A percentile compares a stretch with the other conserved stretches of the same genome.
Conservation (phyloP, 2,888 invertebrate genomes). For the Tenthredo mesomela region DNA sequence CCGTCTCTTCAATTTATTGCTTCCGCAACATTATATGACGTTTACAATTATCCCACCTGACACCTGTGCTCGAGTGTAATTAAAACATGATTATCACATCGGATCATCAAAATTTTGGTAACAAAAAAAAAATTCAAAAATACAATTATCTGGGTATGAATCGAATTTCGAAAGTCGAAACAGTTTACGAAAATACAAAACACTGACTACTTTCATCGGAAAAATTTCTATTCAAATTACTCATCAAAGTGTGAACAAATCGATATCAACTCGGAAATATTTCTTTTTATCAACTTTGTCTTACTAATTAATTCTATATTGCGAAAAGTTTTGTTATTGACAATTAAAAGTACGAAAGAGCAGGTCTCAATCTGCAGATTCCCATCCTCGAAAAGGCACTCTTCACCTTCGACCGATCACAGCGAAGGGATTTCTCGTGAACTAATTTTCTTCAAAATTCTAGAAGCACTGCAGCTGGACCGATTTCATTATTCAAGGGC, state of each 20-base stretch:
- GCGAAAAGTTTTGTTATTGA: not conserved
- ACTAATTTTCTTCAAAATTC: not conserved
- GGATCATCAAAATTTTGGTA: not conserved
- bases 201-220: too few species aligned
- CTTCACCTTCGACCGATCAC: too few species aligned
- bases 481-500: not conserved
- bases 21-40: not conserved
- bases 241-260: not conserved
- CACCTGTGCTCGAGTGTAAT: not conserved
- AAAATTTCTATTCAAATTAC: not conserved
- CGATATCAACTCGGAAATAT: too few species aligned
- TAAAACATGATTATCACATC: not conserved
- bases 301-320: not conserved
- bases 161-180: not conserved
- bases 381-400: not conserved
- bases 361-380: not conserved
- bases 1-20: not conserved
- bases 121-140: not conserved
- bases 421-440: not conserved
- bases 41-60: not conserved
- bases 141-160: not conserved
- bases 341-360: not conserved
- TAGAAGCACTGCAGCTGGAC: not conserved
- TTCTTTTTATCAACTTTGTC: not conserved
- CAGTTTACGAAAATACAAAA: not conserved